phyloP scores from a whole-genome alignment of 2,797 vertebrate species.

The Danio albolineatus region DNA sequence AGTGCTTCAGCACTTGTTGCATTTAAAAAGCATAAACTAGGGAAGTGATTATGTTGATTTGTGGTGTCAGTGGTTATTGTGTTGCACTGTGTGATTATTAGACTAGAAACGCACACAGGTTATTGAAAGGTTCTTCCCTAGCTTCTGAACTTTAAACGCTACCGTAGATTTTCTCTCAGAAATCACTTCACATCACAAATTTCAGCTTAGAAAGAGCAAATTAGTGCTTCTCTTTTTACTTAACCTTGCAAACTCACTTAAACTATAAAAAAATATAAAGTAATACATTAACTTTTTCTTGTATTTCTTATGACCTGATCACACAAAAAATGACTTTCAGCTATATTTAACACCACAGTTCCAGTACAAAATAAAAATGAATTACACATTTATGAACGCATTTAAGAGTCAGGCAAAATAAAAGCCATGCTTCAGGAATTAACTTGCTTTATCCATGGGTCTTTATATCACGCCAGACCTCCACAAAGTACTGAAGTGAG shows the following conservation, averaged over 20 bases:
- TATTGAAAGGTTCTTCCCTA: background rate
- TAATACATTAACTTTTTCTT: too few species aligned
- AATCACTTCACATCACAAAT: background rate
- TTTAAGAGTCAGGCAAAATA: background rate
- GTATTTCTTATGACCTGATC: too few species aligned
- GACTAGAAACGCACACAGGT: background rate
- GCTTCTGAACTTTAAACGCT: too few species aligned
- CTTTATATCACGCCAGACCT: too few species aligned
- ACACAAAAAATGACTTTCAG: background rate
- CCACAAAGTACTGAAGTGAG: too few species aligned
- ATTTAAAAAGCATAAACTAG: background rate
- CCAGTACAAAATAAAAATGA: background rate
- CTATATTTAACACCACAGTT: background rate
- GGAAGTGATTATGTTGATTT: too few species aligned
- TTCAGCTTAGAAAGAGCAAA: background rate
- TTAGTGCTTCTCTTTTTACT: too few species aligned
- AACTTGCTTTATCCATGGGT: background rate
- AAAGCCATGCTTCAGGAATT: background rate
- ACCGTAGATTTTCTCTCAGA: background rate
- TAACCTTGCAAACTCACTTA: too few species aligned
- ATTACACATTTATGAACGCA: background rate
- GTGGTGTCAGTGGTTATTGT: background rate
- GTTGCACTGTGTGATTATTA: background rate
- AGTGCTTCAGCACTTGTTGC: background rate
- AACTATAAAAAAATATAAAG: too few species aligned